Evolutionary conservation across 2,888 invertebrate genomes (phyloP), one percentile per base, ranked within the genome.

Genomic region (Drosophila multiciliata): DNA sequence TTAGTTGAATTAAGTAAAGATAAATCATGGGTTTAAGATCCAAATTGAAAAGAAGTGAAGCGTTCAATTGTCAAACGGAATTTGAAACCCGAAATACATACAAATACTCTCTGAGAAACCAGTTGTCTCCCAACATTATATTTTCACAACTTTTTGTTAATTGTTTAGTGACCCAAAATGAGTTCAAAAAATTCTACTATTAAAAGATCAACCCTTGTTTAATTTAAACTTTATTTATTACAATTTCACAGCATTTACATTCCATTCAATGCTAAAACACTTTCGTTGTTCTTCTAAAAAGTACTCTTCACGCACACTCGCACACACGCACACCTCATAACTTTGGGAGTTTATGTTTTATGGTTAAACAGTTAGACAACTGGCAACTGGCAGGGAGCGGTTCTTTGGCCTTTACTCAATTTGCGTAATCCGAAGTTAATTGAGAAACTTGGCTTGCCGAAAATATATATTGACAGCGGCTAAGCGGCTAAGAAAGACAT

Each of bases 381-480:
- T 55, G 67, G 45, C 68, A 84, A 32, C 69, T 72, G 48, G 9
- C 36, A 23, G 35, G 48, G 40, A 42, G 17, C 26, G 53, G 57
- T 45, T 73, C 40, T 55, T 73, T 77, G 77, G 73, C 74, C 66
- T 53, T 68, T 72, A 65, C 74, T 64, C 74, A 83, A 89, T 85
- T 83, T 87, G 69, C 89, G 87, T 89, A 87, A 89, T 87, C 84
- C 75, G 42, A 82, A 89, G 89, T 80, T 85, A 85, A 85, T 85
- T 89, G 87, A 84, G 87, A 85, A 85, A 85, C 74, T 89, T 87
- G 54, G 45, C 42, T 57, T 50, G 67, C 48, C 65, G 73, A 71
- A 77, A 86, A 88, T 80, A 57, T 80, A 57, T 61, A 73, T 76
- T 68, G 59, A 36, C 42, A 26, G 23, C 17, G 32, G 20, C 29